phyloP scores from a whole-genome alignment of 1,140 invertebrate genomes.

The Hycleus phaleratus region DNA sequence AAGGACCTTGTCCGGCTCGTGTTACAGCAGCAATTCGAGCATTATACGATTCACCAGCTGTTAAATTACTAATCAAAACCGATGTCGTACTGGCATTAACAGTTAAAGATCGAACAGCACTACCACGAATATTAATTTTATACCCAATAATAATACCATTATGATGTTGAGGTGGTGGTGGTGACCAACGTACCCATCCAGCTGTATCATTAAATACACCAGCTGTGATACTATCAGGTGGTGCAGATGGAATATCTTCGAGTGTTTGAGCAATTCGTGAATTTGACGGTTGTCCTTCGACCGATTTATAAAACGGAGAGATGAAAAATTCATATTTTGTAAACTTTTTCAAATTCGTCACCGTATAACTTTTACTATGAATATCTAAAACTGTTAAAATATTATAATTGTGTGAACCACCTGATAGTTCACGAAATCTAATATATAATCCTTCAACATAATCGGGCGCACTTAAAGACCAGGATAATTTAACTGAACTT shows the following conservation, averaged over 20 bases:
- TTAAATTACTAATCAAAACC: conserved; percentile 63
- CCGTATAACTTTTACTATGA: conserved; percentile 48
- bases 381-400: conserved; percentile 57
- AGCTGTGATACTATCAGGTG: conserved; percentile 74
- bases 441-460: conserved; percentile 88
- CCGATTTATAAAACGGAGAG: conserved; percentile 76
- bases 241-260: conserved; percentile 69
- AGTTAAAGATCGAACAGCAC: conserved; percentile 38
- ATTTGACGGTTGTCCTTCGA: conserved; percentile 77
- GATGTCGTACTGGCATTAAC: conserved; percentile 65
- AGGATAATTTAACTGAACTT: conserved; percentile 73
- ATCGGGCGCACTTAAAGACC: conserved; percentile 60
- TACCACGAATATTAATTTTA: conserved; percentile 51
- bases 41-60: conserved; percentile 61
- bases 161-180: conserved; percentile 67
- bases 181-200: conserved; percentile 65
- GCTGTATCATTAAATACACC: conserved; percentile 78
- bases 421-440: conserved; percentile 74
- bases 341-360: conserved; percentile 69
- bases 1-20: conserved; percentile 59
- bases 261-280: conserved; percentile 59
- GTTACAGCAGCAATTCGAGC: conserved; percentile 69
- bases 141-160: conserved; percentile 79
- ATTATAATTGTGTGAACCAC: conserved; percentile 54
- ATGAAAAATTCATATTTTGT: conserved; percentile 84